Base-by-base conservation (phyloP, 1,140 invertebrate genomes). In the Chrysopa pallens region DNA sequence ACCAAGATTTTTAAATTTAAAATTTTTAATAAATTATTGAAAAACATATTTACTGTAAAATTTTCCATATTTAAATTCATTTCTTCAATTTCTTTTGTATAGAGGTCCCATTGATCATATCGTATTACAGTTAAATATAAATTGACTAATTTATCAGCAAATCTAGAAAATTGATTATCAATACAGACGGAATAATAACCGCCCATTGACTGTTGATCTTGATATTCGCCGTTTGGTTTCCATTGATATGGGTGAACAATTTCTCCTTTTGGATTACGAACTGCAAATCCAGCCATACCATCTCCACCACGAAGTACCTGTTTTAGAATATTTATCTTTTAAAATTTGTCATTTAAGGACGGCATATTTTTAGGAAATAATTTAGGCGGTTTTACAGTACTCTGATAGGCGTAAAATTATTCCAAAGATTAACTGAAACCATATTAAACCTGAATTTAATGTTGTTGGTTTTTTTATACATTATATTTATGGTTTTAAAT, bases 111-210 rank as follows among this genome's bases (percentile, higher is more conserved):
- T 56, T 91, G 77, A 57, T 93, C 87, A 52, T 92, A 88, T 69
- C 84, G 78, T 29, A 93, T 90, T 1, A 93, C 89, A 1, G 89
- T 91, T 4, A 95, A 72, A 54, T 95, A 95, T 15, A 96, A 66
- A 61, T 93, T 93, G 11, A 96, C 84, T 44, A 95, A 61, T 66
- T 95, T 95, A 8, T 78, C 79, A 27, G 88, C 83, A 66, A 92
- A 94, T 56, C 84, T 69, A 6, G 88, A 92, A 53, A 92, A 90
- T 51, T 91, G 86, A 66, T 96, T 96, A 59, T 95, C 89, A 42
- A 96, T 79, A 61, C 92, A 96, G 14, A 95, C 78, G n/a, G 79
- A 79, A 55, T 93, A 95, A 56, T 89, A 90, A 6, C 86, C 87
- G 38, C 85, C 86, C 1, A 69, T 64, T 4, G 77, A 73, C 0